Conservation (phyloP, 2,888 invertebrate species). For the Leptarthrus brevirostris region DNA sequence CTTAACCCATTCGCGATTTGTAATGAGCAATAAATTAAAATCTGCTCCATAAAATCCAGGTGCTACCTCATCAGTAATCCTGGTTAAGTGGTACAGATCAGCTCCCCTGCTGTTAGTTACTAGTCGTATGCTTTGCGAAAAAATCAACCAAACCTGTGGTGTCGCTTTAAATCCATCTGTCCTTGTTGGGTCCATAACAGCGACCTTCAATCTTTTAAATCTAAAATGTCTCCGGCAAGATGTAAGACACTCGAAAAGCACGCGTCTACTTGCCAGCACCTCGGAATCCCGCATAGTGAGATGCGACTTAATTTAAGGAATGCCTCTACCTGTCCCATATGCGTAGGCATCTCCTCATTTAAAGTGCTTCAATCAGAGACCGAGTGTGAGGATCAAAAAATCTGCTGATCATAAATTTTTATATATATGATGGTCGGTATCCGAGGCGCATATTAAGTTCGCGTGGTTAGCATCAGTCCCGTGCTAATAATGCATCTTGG, state of each 20-base stretch:
- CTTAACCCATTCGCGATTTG: not conserved
- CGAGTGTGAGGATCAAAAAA: not conserved
- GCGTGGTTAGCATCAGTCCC: slow-evolving; percentile 11
- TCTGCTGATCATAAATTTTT: slow-evolving; percentile 29
- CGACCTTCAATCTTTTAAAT: slow-evolving; percentile 25
- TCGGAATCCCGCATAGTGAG: too few relatives aligned
- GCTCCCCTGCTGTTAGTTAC: too few relatives aligned
- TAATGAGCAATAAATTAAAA: slow-evolving; percentile 16
- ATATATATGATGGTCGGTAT: not conserved
- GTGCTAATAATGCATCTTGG: slow-evolving; percentile 6
- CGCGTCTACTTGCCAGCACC: too few relatives aligned
- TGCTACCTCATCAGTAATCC: not conserved
- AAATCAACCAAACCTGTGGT: slow-evolving; percentile 2
- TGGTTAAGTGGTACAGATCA: too few relatives aligned
- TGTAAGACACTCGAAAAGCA: too few relatives aligned
- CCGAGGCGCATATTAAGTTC: slow-evolving; percentile 27
- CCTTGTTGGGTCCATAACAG: slow-evolving; percentile 16
- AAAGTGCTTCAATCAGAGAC: too few relatives aligned
- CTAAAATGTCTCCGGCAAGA: slow-evolving; percentile 12
- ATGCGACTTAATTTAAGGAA: too few relatives aligned
- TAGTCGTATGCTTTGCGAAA: not conserved
- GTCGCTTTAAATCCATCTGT: slow-evolving; percentile 25
- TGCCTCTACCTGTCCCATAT: too few relatives aligned
- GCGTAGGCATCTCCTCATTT: too few relatives aligned
- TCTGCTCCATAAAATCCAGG: slow-evolving; percentile 26